Percentiles rank a stretch among this genome's conserved stretches.
phyloP scores from a whole-genome alignment of 2,113 vertebrate genomes.

The Actenoides lindsayi region DNA sequence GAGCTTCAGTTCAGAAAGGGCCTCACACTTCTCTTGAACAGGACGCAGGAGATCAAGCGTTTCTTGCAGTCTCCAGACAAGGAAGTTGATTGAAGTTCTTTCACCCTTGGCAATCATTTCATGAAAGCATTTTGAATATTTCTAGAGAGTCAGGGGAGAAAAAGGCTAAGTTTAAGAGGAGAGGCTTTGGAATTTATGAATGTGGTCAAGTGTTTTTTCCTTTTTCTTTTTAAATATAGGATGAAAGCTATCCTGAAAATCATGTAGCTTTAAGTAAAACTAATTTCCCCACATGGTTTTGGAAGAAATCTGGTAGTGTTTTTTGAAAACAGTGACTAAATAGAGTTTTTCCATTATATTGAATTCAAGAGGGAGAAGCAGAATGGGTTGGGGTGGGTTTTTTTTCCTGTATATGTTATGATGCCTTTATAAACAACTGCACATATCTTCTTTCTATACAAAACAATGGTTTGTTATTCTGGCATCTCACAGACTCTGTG shows the following conservation, averaged over 20 bases:
- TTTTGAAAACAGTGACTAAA: not conserved
- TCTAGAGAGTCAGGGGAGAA: not conserved
- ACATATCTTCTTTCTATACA: not conserved
- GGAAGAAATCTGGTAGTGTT: not conserved
- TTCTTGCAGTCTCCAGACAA: not conserved
- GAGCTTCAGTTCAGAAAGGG: rapidly evolving
- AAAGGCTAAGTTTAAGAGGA: not conserved
- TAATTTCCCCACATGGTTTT: not conserved
- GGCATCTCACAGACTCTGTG: not conserved
- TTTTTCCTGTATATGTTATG: not conserved
- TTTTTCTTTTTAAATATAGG: not conserved
- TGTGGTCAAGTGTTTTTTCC: not conserved
- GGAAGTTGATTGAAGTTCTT: constrained; percentile 7
- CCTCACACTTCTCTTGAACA: constrained; percentile 25
- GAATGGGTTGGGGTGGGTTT: rapidly evolving
- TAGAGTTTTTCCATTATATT: not conserved
- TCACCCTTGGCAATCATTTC: not conserved
- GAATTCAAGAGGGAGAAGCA: not conserved
- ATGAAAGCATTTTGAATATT: constrained; percentile 12
- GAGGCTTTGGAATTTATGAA: not conserved
- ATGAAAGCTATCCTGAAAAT: not conserved
- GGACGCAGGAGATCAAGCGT: not conserved
- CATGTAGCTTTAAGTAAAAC: not conserved
- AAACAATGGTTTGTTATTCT: not conserved
- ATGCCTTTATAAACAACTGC: not conserved